Evolutionary conservation across 2,888 invertebrate species (phyloP).

Genomic region (Tipula vernalis): DNA sequence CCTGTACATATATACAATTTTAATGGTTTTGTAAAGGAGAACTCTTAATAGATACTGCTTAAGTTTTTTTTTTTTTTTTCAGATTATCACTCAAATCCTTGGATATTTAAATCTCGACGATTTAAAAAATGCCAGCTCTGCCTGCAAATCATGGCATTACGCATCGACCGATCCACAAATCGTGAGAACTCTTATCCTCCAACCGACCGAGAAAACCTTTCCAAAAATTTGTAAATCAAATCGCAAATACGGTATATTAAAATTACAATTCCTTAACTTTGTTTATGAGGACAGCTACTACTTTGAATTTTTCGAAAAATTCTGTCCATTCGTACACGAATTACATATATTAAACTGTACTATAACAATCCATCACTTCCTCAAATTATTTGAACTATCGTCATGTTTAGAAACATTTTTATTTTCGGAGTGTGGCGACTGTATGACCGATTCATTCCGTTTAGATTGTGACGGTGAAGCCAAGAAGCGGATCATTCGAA

Average conservation of each 20-base stretch:
- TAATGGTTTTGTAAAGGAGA: no score
- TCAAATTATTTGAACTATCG: background rate
- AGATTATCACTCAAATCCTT: background rate
- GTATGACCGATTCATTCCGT: background rate
- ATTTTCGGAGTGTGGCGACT: background rate
- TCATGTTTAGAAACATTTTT: background rate
- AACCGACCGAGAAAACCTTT: background rate
- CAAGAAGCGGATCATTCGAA: background rate
- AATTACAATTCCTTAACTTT: background rate
- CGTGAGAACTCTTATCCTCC: background rate
- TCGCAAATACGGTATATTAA: background rate
- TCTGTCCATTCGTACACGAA: background rate
- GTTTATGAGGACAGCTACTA: background rate
- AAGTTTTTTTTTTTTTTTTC: background rate
- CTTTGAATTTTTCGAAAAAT: background rate
- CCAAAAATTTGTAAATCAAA: background rate
- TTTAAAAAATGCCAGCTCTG: background rate
- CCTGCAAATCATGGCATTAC: background rate
- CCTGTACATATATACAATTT: no score
- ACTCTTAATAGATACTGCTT: no score
- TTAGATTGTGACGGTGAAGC: no score
- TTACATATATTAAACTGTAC: background rate
- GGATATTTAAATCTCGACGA: background rate
- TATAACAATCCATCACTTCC: background rate
- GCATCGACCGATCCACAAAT: background rate